phyloP scores from a whole-genome alignment of 2,888 invertebrate species.

The Acronicta psi region DNA sequence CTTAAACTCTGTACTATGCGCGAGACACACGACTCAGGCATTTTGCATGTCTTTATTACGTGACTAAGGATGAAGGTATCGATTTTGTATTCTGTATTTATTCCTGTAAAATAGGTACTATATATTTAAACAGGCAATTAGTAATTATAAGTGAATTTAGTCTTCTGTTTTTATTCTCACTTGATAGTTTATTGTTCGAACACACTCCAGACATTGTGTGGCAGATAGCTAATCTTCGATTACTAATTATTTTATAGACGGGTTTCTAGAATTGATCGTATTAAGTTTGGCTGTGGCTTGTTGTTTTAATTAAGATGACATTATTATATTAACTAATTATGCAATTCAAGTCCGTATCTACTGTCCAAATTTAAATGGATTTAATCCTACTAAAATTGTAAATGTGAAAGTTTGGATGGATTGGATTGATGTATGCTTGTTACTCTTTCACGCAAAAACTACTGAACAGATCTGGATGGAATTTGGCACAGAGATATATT shows the following conservation, averaged over 20 bases:
- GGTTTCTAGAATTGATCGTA: slow-evolving; percentile 15
- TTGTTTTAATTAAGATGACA: slow-evolving; percentile 5
- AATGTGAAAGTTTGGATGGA: too few relatives aligned
- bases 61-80: too few relatives aligned
- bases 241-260: slow-evolving; percentile 38
- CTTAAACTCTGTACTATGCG: slow-evolving; percentile 42
- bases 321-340: slow-evolving; percentile 6
- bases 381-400: too few relatives aligned
- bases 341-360: slow-evolving; percentile 4
- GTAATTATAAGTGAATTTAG: slow-evolving; percentile 2
- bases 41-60: background rate
- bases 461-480: too few relatives aligned
- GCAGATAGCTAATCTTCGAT: slow-evolving; percentile 17
- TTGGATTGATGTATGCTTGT: too few relatives aligned
- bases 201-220: slow-evolving; percentile 11
- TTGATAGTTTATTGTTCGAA: slow-evolving; percentile 21
- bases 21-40: background rate
- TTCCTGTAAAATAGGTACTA: too few relatives aligned
- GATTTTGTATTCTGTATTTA: slow-evolving; percentile 9
- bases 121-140: too few relatives aligned
- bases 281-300: slow-evolving; percentile 21
- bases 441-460: too few relatives aligned
- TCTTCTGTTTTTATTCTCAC: slow-evolving; percentile 14
- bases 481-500: too few relatives aligned
- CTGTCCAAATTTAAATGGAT: too few relatives aligned